phyloP scores from a whole-genome alignment of 2,888 invertebrate genomes.

The Panorpa germanica region DNA sequence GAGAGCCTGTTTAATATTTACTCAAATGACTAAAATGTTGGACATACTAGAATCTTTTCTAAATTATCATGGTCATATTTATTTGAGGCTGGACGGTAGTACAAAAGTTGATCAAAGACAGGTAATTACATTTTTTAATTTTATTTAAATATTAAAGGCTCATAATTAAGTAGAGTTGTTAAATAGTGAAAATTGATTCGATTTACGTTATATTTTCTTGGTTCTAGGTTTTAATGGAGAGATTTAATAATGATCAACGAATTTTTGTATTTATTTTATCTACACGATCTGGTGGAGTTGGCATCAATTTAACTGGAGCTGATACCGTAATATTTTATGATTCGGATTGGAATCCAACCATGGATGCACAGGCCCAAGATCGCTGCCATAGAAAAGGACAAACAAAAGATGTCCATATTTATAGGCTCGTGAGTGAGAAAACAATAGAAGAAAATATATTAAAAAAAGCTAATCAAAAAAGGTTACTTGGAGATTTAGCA shows the following conservation, averaged over 20 bases:
- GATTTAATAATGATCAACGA: constrained; percentile 87
- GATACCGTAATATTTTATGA: constrained; percentile 99
- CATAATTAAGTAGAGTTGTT: no score
- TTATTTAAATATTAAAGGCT: no score
- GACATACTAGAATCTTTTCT: constrained; percentile 96
- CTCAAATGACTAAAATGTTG: constrained; percentile 99
- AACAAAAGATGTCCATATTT: constrained; percentile 97
- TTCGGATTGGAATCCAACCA: constrained; percentile 99
- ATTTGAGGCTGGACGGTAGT: constrained; percentile 88
- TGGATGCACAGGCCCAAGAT: constrained; percentile 96
- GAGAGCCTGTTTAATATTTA: constrained; percentile 93
- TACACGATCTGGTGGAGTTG: constrained; percentile 93
- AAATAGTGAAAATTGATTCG: no score
- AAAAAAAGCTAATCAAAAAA: constrained; percentile 96
- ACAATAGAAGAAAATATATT: constrained; percentile 99
- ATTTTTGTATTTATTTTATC: constrained; percentile 97
- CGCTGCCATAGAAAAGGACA: constrained; percentile 98
- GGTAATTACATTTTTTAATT: no score
- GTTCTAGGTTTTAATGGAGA: constrained; percentile 91
- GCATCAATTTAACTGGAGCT: constrained; percentile 95
- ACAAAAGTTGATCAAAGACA: constrained; percentile 91
- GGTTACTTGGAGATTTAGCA: constrained; percentile 86
- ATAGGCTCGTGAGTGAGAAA: constrained; percentile 87
- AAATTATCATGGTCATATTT: constrained; percentile 91
- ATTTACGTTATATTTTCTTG: no score